Evolutionary conservation across 2,797 vertebrate genomes (phyloP), one percentile per base, ranked within the genome.

Genomic region (Selene dorsalis): DNA sequence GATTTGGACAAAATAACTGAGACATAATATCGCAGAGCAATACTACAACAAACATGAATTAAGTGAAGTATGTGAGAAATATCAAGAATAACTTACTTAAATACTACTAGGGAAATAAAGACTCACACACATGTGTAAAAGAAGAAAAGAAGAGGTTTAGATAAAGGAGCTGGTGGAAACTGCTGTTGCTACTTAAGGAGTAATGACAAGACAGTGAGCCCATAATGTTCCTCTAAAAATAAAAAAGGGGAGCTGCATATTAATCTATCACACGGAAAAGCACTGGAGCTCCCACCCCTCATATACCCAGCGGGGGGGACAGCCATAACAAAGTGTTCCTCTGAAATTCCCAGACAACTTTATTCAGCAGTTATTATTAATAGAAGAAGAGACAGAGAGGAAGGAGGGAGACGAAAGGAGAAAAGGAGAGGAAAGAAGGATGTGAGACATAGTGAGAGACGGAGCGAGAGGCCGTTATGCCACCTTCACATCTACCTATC

Each of bases 201-300:
- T 70, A 77, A 87, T 83, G 64, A 74, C 64, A 68, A 64, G 60
- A 39, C 63, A 83, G 41, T 35, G 53, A 81, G 53, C 55, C 58
- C 78, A 71, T 84, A 72, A 81, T 68, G 76, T 59, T 80, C 32
- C 7, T 69, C 64, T 75, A 80, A 89, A 88, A 88, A 83, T 77
- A 76, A 82, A 82, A n/a, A 77, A 84, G 10, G 16, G 66, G 52
- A 76, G 57, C 59, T 64, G 57, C 65, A 80, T 83, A 87, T 88
- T 91, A 84, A 88, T 87, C 74, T 84, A 55, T 84, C 41, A 80
- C 58, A 47, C 47, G 22, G 60, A 72, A 75, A 62, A 66, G 74
- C 74, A 48, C 24, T 24, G 38, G 72, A 78, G 69, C 75, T 75
- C 75, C 84, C 82, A 81, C 41, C 62, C 79, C 77, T 88, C 75